Conservation (phyloP, 2,888 invertebrate genomes). For the Lomographa bimaculata region DNA sequence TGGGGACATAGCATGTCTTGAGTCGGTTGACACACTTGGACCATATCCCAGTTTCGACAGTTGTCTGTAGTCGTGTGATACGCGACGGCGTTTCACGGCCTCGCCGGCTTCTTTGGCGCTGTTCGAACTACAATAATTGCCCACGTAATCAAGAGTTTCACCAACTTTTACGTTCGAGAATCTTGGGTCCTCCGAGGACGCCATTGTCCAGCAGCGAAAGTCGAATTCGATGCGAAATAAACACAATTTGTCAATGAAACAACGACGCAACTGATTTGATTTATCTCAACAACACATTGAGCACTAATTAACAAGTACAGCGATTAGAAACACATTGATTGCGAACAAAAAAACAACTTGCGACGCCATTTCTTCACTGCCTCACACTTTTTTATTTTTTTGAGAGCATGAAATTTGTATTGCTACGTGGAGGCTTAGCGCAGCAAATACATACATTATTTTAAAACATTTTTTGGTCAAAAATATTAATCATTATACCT, state of each 20-base stretch:
- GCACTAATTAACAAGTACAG: conserved; percentile 47
- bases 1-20: conserved; percentile 56
- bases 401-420: conserved; percentile 47
- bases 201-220: conserved; percentile 73
- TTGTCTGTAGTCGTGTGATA: conserved; percentile 73
- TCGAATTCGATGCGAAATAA: conserved; percentile 57
- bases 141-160: conserved; percentile 65
- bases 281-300: conserved; percentile 48
- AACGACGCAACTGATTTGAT: conserved; percentile 46
- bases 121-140: conserved; percentile 55
- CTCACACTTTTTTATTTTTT: conserved; percentile 45
- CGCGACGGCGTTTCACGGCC: conserved; percentile 69
- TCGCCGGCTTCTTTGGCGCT: conserved; percentile 70
- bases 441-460: too few species aligned
- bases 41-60: conserved; percentile 73
- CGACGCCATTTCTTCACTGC: conserved; percentile 78
- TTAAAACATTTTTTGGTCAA: too few species aligned
- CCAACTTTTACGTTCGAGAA: conserved; percentile 75
- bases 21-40: conserved; percentile 73
- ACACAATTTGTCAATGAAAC: conserved; percentile 63
- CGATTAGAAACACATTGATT: conserved; percentile 70
- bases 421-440: conserved; percentile 32
- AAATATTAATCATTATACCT: too few species aligned
- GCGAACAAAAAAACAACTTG: conserved; percentile 79
- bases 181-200: conserved; percentile 74